phyloP scores from a whole-genome alignment of 1,140 invertebrate genomes.

The Microplitis mediator region DNA sequence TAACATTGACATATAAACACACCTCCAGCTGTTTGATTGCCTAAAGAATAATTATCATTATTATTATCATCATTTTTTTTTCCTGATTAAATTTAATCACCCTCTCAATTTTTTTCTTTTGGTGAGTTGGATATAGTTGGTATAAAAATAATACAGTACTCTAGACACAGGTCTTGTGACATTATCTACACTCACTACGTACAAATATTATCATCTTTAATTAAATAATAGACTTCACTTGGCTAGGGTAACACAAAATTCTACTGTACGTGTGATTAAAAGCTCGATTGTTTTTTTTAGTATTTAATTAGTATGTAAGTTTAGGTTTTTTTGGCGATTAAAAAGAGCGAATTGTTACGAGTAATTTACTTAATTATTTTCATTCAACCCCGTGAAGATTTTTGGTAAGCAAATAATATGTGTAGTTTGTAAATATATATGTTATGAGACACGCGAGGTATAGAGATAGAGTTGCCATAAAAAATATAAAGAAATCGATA shows the following conservation, averaged over 20 bases:
- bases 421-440: not conserved
- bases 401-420: not conserved
- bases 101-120: slow-evolving; percentile 2
- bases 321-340: not conserved
- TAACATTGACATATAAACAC: not conserved
- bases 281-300: not conserved
- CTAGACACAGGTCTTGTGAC: not conserved
- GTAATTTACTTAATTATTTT: not conserved
- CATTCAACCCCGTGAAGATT: too few species aligned
- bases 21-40: not conserved
- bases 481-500: not conserved
- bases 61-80: not conserved
- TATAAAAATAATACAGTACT: slow-evolving; percentile 33
- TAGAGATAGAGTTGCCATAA: not conserved
- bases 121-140: slow-evolving; percentile 21
- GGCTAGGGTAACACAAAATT: too few species aligned
- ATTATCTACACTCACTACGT: slow-evolving; percentile 1
- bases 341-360: not conserved
- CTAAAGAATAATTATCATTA: slow-evolving; percentile 4
- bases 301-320: not conserved
- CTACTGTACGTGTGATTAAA: too few species aligned
- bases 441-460: not conserved
- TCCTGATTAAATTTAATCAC: not conserved
- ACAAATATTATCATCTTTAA: not conserved
- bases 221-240: too few species aligned